Evolutionary conservation across 2,888 invertebrate genomes (phyloP), one percentile per base, ranked within the genome.

Genomic region (Ornithoptera priamus): DNA sequence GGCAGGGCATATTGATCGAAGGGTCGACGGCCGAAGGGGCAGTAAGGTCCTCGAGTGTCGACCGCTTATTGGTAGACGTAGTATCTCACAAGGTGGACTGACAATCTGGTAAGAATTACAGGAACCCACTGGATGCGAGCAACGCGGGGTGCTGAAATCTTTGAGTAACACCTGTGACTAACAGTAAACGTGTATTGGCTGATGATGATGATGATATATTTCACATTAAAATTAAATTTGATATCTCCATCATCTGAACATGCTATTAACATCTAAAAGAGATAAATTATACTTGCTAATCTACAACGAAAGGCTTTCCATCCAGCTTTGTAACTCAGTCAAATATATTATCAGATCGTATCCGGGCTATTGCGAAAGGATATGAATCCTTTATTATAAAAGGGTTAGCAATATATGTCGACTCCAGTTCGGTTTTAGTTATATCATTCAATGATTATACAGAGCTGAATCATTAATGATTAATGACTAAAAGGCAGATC

Each of bases 201-300:
- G 62, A 42, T 69, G 57, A 62, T 58, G 58, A 59, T 58, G 62
- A 62, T 57, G 58, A 57, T 62, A 57, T 20, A 46, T 56, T 62
- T 69, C 6, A 58, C 57, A 61, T 59, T 62, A 46, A 46, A 62
- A 50, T 58, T 39, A 50, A 62, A 57, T 62, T 62, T 46, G 20
- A 42, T 30, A 30, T 20, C 65, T 50, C 24, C 59, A 39, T 63
- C 50, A 70, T 67, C 24, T 70, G 70, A 70, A 66, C 69, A 62
- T 59, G 58, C 62, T 58, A 70, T 63, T 62, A 70, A 70, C 66
- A 59, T 66, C 63, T 2, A 50, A 70, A 70, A 67, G 70, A 59
- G 42, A 62, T 66, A 58, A 58, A 62, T 70, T 70, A 70, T 67
- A 70, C 58, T 70, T 70, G 70, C 59, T 63, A 67, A 70, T 63